These are phyloP conservation scores for Dipodomys ordii DNA, from an alignment of 2,113 vertebrate species.

Conservation along the genomic window DNA sequence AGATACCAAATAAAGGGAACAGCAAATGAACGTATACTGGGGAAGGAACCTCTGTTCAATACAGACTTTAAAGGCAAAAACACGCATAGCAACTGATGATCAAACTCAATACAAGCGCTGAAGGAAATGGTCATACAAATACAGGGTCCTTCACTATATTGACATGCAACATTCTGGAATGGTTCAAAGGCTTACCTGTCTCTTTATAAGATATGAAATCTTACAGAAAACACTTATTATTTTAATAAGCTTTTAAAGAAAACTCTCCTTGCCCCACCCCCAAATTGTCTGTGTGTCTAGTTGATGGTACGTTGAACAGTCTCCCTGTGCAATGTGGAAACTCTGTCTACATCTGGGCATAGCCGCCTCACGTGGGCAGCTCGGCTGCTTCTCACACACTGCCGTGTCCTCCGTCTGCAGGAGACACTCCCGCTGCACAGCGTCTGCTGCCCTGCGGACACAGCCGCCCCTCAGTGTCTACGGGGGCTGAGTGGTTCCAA, in stretches of 20 bases:
- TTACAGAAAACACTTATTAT: conserved; percentile 83
- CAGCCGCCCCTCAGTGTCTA: background rate
- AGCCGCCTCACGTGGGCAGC: background rate
- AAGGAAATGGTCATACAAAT: conserved; percentile 85
- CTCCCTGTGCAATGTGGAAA: conserved; percentile 49
- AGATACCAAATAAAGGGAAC: conserved; percentile 85
- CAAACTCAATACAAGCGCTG: conserved; percentile 87
- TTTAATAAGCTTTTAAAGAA: conserved; percentile 72
- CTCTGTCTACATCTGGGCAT: background rate
- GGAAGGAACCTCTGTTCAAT: conserved; percentile 86
- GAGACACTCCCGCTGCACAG: background rate
- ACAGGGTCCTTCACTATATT: conserved; percentile 82
- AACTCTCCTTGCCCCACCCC: conserved; percentile 39
- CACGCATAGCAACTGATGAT: conserved; percentile 85
- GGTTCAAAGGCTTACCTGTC: conserved; percentile 87
- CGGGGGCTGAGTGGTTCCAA: background rate
- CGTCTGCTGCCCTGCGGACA: background rate
- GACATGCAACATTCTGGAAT: conserved; percentile 89
- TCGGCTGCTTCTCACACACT: background rate
- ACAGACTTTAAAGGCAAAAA: conserved; percentile 85
- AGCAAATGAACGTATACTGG: conserved; percentile 87
- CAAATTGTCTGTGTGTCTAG: conserved; percentile 29
- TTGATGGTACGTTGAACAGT: conserved; percentile 47
- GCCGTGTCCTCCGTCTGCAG: background rate
- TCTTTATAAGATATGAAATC: conserved; percentile 83